Evolutionary conservation across 2,797 vertebrate genomes (phyloP).

Genomic region (Ptychobarbus kaznakovi): DNA sequence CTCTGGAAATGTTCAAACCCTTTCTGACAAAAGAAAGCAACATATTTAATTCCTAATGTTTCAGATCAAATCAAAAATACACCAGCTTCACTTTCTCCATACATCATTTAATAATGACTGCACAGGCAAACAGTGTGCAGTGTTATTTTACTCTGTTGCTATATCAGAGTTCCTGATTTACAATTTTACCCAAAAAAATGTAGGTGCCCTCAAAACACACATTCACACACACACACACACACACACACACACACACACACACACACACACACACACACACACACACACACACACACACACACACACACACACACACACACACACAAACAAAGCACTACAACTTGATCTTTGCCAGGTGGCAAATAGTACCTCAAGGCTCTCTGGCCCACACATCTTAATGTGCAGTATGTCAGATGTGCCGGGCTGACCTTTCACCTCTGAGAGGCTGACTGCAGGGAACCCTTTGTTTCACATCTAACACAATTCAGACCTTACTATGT

Average conservation of each 20-base stretch:
- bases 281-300: conserved; percentile 43
- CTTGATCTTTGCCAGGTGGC: conserved; percentile 59
- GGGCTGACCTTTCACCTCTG: conserved; percentile 58
- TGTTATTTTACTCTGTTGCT: neutral
- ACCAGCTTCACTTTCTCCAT: conserved; percentile 44
- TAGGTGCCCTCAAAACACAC: conserved; percentile 43
- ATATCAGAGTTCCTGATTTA: conserved; percentile 2
- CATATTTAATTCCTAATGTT: conserved; percentile 67
- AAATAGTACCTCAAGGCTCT: conserved; percentile 56
- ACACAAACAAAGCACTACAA: conserved; percentile 34
- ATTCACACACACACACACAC: conserved; percentile 42
- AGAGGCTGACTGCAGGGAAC: conserved; percentile 58
- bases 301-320: conserved; percentile 36
- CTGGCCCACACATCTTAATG: conserved; percentile 62
- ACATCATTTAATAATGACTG: conserved; percentile 57
- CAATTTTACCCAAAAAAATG: neutral
- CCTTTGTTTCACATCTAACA: conserved; percentile 57
- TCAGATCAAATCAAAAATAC: conserved; percentile 56
- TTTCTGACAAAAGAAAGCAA: conserved; percentile 83
- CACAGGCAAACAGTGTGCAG: neutral
- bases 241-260: conserved; percentile 39
- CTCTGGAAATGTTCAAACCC: conserved; percentile 77
- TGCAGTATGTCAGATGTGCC: conserved; percentile 60
- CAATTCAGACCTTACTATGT: conserved; percentile 52
- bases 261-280: conserved; percentile 46